These are phyloP conservation scores for Aporrectodea caliginosa DNA, from an alignment of 1,140 invertebrate genomes.

Conservation along the genomic window DNA sequence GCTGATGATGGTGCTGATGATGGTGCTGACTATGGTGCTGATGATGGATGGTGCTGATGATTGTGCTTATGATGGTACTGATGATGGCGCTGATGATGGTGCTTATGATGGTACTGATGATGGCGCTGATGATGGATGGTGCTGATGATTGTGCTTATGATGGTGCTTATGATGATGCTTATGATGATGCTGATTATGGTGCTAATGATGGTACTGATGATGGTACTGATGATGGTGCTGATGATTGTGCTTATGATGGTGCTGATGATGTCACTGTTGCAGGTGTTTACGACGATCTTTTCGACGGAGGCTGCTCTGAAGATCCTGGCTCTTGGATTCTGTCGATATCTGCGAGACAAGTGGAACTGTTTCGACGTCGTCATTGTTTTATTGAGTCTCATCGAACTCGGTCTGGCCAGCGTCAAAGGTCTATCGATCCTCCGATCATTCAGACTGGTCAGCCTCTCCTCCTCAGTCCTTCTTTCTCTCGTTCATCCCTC, in stretches of 20 bases:
- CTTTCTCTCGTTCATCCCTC: no score
- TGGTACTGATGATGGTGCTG: conserved; percentile 1
- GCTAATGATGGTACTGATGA: conserved; percentile 1
- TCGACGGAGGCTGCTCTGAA: conserved; percentile 94
- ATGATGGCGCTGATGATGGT: no score
- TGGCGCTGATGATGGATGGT: no score
- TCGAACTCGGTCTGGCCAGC: conserved; percentile 86
- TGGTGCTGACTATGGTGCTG: no score
- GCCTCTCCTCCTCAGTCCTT: no score
- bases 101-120: no score
- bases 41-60: no score
- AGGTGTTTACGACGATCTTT: conserved; percentile 86
- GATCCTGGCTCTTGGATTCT: conserved; percentile 91
- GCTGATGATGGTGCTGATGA: no score
- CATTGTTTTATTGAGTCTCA: conserved; percentile 88
- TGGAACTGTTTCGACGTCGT: conserved; percentile 99
- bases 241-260: conserved; percentile 1
- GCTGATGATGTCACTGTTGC: not conserved
- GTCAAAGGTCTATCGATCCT: conserved; percentile 93
- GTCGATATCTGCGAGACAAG: conserved; percentile 95
- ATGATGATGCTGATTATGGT: not conserved
- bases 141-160: not conserved
- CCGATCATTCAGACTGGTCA: conserved; percentile 94
- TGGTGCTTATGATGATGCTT: not conserved
- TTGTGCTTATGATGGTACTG: no score